Evolutionary conservation across 1,140 invertebrate genomes (phyloP).

Genomic region (Drosophila auraria): DNA sequence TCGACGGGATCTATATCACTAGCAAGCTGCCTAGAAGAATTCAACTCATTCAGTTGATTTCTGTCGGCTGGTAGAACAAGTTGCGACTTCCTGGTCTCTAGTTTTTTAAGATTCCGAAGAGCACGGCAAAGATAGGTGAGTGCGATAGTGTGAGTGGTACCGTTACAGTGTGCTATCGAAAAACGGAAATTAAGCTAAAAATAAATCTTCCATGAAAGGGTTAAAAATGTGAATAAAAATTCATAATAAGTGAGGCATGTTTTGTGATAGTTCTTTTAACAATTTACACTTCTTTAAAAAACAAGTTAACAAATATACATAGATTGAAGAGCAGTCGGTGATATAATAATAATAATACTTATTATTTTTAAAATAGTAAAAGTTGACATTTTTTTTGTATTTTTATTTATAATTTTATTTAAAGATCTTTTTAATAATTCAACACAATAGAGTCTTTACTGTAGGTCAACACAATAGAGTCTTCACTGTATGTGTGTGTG

Average conservation of each 20-base stretch:
- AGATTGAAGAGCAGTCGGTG: too few species aligned
- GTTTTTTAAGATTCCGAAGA: conserved; percentile 9
- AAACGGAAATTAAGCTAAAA: background rate
- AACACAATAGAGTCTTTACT: conserved; percentile 2
- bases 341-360: too few species aligned
- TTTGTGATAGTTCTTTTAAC: too few species aligned
- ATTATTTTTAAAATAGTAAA: too few species aligned
- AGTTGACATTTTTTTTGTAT: background rate
- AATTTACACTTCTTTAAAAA: too few species aligned
- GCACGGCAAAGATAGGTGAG: conserved; percentile 11
- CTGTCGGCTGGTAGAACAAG: conserved; percentile 33
- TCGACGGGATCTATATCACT: conserved; percentile 38
- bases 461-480: conserved; percentile 1
- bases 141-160: conserved; percentile 1
- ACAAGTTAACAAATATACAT: too few species aligned
- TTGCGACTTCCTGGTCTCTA: conserved; percentile 18
- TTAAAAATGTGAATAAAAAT: background rate
- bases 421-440: background rate
- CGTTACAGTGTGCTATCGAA: background rate
- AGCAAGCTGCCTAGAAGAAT: conserved; percentile 3
- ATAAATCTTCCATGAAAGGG: background rate
- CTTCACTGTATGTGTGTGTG: conserved; percentile 11
- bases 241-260: too few species aligned
- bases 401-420: too few species aligned
- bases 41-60: conserved; percentile 57